Base-by-base conservation (phyloP, 2,797 vertebrate species). In the Eleutherodactylus coqui region DNA sequence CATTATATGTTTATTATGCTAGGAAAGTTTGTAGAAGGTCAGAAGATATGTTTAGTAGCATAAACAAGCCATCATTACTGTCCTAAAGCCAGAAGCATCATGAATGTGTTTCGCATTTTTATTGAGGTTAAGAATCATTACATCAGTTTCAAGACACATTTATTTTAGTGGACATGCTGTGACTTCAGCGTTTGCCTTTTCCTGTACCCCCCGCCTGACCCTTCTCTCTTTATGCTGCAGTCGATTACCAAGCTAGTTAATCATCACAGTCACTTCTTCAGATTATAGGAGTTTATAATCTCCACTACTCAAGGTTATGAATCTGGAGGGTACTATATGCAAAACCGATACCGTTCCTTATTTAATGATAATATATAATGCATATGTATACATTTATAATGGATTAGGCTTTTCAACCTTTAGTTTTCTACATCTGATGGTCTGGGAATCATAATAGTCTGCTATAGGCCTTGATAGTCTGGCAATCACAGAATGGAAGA, bases 21-120 rank as follows among this genome's bases (percentile, higher is more conserved):
- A 36, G 24, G 36, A 78, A 49, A 27, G 55, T 58, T 78, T 78
- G 14, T 41, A 60, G 21, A 60, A 58, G 53, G 34, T 78, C 51
- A 60, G 21, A 17, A 13, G 53, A 78, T 27, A 38, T 24, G 9
- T 58, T 58, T 17, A n/a, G 21, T 27, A 27, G 11, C 5, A 41
- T 41, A 41, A 19, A 41, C 34, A 41, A 60, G 51, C 11, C 2
- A 11, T 41, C 34, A 78, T 16, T 60, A 38, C 36, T 41, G 34
- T 17, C 76, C 24, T 78, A 58, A 58, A 41, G 21, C 34, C 53
- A 78, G 14, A 24, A n/a, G 51, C 24, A 14, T 53, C 51, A 27
- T 78, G 36, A 4, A 78, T 27, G 17, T 36, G 29, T n/a, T 55
- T 32, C 36, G 29, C 29, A 34, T 75, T 32, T 29, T 75, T 51